These are phyloP conservation scores for Eueides isabella DNA, from an alignment of 1,140 invertebrate species.

Conservation along the genomic window DNA sequence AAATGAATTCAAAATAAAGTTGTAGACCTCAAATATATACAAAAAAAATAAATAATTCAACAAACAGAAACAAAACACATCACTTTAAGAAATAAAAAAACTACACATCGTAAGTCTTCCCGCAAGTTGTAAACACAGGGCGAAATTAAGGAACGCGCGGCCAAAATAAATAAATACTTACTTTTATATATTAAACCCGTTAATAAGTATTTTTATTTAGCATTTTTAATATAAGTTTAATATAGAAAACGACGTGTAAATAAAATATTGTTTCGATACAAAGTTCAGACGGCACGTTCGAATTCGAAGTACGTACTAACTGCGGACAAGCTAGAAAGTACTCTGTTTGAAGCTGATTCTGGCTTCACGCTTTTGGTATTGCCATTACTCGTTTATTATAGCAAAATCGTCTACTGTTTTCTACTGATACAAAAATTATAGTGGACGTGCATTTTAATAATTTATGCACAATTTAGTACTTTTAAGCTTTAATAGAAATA, in stretches of 20 bases:
- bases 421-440: not conserved
- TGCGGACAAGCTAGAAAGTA: conserved; percentile 19
- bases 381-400: not conserved
- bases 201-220: not conserved
- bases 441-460: not conserved
- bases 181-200: conserved; percentile 27
- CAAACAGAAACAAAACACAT: conserved; percentile 33
- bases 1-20: not conserved
- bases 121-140: conserved; percentile 48
- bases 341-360: conserved; percentile 23
- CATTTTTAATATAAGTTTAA: conserved; percentile 31
- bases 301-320: conserved; percentile 15
- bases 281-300: not conserved
- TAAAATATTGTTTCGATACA: conserved; percentile 26
- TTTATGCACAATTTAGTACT: not conserved
- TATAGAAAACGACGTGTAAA: conserved; percentile 2
- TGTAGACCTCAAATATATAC: not conserved
- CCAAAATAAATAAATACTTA: conserved; percentile 37
- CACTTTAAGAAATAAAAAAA: conserved; percentile 36
- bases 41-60: conserved; percentile 14
- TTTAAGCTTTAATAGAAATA: not conserved
- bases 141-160: conserved; percentile 29
- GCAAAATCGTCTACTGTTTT: not conserved
- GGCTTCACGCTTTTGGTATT: conserved; percentile 5
- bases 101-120: conserved; percentile 23